These are phyloP conservation scores for Thymelicus sylvestris DNA, from an alignment of 2,888 invertebrate species.

Conservation along the genomic window DNA sequence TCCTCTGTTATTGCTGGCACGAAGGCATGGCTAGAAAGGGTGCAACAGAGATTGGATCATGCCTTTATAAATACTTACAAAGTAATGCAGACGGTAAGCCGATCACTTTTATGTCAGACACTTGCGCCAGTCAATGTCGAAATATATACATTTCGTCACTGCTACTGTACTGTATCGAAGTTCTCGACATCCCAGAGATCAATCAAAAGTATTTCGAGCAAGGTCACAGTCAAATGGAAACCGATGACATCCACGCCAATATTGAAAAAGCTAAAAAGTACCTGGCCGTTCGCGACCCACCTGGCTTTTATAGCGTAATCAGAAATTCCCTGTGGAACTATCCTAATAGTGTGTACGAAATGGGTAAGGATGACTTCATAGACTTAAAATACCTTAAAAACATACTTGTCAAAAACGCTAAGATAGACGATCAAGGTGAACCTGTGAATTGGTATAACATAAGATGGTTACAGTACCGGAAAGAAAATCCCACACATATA, in stretches of 20 bases:
- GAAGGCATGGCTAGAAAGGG: constrained; percentile 41
- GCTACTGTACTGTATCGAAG: constrained; percentile 38
- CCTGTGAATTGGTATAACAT: constrained; percentile 1
- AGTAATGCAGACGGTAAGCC: constrained; percentile 12
- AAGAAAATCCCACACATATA: constrained; percentile 5
- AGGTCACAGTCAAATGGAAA: constrained; percentile 41
- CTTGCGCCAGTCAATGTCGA: constrained; percentile 41
- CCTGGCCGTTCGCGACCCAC: constrained; percentile 11
- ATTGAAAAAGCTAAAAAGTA: constrained; percentile 41
- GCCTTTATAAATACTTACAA: constrained; percentile 43
- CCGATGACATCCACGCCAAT: constrained; percentile 41
- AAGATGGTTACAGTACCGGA: constrained; percentile 11
- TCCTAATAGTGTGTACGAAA: constrained; percentile 39
- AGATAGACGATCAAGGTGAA: background rate
- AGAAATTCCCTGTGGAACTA: background rate
- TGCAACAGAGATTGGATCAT: constrained; percentile 36
- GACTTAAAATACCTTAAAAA: constrained; percentile 8
- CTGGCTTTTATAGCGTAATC: background rate
- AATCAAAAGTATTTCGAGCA: constrained; percentile 44
- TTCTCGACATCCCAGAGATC: constrained; percentile 40
- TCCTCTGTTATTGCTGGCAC: constrained; percentile 40
- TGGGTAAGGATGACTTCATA: constrained; percentile 3
- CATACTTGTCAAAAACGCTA: constrained; percentile 6
- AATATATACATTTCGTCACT: constrained; percentile 40
- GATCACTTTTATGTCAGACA: constrained; percentile 39